Base-by-base conservation (phyloP, 1,140 invertebrate genomes). In the Brachionus rotundiformis region DNA sequence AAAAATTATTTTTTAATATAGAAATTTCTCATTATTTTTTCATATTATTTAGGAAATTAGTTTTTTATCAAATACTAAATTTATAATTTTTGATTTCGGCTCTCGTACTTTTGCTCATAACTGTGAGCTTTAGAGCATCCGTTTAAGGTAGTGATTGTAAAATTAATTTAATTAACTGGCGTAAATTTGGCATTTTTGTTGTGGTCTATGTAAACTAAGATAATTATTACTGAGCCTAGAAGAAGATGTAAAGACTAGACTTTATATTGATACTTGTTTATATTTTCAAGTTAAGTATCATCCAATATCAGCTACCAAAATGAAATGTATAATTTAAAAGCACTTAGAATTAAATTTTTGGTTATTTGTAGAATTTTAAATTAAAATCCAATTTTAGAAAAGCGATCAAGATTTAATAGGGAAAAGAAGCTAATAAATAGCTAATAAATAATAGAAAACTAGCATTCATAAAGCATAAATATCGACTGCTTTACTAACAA, bases 311-410 rank as follows among this genome's bases (percentile, higher is more conserved):
- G 10, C 10, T 63, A 63, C n/a, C 29, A 33, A 63, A 63, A 29
- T 29, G n/a, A 63, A 63, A 63, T 63, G 1, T 63, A n/a, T 8
- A 63, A 63, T 63, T 63, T 63, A n/a, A 63, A 63, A 63, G 16
- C 61, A 63, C 59, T 63, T 63, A 63, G 29, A 63, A 63, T 63
- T 63, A 29, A 27, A 63, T 63, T 63, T 63, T 31, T 31, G 29
- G 3, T 13, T 16, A 29, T n/a, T n/a, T 29, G 29, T 29, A 63
- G 29, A 29, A 63, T 29, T 63, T 29, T 29, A 29, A 63, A 63
- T 63, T 29, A 63, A 29, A 63, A 63, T 63, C 29, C 23, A 54
- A 54, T 54, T 54, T 54, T 54, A 4, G 19, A 8, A 16, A 54
- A 54, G 47, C 47, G 47, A 54, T 54, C 47, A 54, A 54, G 44